Conservation (phyloP, 2,888 invertebrate genomes). For the Desoria tigrina region DNA sequence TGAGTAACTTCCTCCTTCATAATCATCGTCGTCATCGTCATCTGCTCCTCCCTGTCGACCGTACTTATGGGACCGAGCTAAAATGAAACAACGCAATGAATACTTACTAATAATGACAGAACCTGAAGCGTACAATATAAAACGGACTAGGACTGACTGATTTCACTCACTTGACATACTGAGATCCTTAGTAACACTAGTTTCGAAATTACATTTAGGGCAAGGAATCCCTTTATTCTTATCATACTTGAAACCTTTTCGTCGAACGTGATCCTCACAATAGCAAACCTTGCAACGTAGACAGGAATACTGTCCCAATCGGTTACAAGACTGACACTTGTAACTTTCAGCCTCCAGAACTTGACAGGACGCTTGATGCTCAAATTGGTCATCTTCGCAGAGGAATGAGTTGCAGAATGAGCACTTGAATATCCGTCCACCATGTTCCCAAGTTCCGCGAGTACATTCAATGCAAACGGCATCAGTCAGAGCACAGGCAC, state of each 20-base stretch:
- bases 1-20: slow-evolving; percentile 58
- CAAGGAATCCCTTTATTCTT: slow-evolving; percentile 84
- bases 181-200: slow-evolving; percentile 89
- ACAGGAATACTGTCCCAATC: slow-evolving; percentile 70
- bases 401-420: slow-evolving; percentile 80
- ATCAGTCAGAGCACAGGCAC: slow-evolving; percentile 84
- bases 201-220: slow-evolving; percentile 90
- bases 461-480: slow-evolving; percentile 90
- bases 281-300: slow-evolving; percentile 93
- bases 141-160: not conserved
- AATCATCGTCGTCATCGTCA: slow-evolving; percentile 67
- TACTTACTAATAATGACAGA: not conserved
- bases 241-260: slow-evolving; percentile 85
- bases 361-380: slow-evolving; percentile 96
- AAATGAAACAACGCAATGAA: slow-evolving; percentile 40
- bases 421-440: slow-evolving; percentile 78
- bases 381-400: slow-evolving; percentile 95
- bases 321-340: slow-evolving; percentile 70
- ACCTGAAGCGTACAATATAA: too few species aligned
- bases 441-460: slow-evolving; percentile 93
- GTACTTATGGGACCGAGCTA: slow-evolving; percentile 83
- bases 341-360: slow-evolving; percentile 91
- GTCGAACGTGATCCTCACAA: slow-evolving; percentile 92
- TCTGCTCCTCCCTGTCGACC: slow-evolving; percentile 75
- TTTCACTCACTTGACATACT: slow-evolving; percentile 83